A percentile compares a stretch with the other conserved stretches of the same genome.
These are phyloP conservation scores for Drosophila pseudoananassae DNA, from an alignment of 1,140 invertebrate species.

Conservation along the genomic window DNA sequence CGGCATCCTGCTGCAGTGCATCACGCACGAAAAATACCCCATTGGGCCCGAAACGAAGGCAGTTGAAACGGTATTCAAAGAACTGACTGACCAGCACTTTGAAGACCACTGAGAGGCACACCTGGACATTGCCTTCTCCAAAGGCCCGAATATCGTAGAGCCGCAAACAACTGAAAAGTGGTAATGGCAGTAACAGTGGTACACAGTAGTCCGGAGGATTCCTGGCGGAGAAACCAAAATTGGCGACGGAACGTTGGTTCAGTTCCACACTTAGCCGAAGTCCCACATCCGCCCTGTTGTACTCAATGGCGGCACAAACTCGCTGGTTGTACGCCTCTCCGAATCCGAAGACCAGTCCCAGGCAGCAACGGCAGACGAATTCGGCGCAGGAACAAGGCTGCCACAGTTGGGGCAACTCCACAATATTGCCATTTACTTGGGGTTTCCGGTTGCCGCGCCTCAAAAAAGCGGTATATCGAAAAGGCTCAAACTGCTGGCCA, in stretches of 20 bases:
- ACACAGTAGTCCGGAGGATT: constrained; percentile 63
- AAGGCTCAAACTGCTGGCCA: constrained; percentile 31
- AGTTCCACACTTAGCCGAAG: constrained; percentile 44
- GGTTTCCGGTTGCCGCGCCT: constrained; percentile 2
- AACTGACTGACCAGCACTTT: constrained; percentile 52
- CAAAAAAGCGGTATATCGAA: constrained; percentile 13
- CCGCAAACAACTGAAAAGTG: constrained; percentile 52
- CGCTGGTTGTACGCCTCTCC: constrained; percentile 26
- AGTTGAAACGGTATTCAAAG: constrained; percentile 62
- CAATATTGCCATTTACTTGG: constrained; percentile 44
- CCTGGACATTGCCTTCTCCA: constrained; percentile 39
- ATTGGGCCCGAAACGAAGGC: constrained; percentile 46
- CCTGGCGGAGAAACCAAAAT: constrained; percentile 42
- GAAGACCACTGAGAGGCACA: constrained; percentile 60
- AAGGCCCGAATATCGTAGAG: constrained; percentile 46
- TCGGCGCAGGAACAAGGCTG: constrained; percentile 53
- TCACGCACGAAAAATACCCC: constrained; percentile 45
- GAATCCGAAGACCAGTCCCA: constrained; percentile 48
- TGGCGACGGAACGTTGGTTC: constrained; percentile 40
- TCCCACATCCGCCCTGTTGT: constrained; percentile 32
- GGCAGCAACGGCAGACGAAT: constrained; percentile 58
- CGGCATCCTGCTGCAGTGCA: not conserved
- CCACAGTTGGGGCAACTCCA: constrained; percentile 57
- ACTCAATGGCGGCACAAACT: constrained; percentile 40
- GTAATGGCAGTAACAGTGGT: constrained; percentile 51